These are phyloP conservation scores for Bellardia bayeri DNA, from an alignment of 2,888 invertebrate genomes.

Conservation along the genomic window DNA sequence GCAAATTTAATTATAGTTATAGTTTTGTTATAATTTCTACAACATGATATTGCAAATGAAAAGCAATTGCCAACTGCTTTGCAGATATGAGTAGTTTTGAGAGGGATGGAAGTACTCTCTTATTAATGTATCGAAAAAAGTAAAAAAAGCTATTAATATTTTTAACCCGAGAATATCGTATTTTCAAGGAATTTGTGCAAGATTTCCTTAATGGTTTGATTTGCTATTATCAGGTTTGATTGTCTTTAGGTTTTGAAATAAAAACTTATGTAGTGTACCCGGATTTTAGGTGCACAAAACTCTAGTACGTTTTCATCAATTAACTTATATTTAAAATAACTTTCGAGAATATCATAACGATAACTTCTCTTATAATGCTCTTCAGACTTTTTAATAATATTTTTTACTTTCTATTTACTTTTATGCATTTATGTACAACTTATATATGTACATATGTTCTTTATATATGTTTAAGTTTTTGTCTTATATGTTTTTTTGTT, in stretches of 20 bases:
- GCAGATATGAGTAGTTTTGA: neutral
- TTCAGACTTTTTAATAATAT: too few species aligned
- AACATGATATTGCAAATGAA: neutral
- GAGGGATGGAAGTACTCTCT: neutral
- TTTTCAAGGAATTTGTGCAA: too few species aligned
- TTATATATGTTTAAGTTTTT: neutral
- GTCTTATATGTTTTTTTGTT: neutral
- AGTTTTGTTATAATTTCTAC: neutral
- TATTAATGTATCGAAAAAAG: neutral
- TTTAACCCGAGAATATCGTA: too few species aligned
- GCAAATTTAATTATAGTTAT: too few species aligned
- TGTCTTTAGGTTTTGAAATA: too few species aligned
- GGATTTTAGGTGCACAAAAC: too few species aligned
- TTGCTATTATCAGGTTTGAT: too few species aligned
- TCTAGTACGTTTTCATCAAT: too few species aligned
- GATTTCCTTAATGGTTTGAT: too few species aligned
- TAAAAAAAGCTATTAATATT: too few species aligned
- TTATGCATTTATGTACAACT: neutral
- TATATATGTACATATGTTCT: neutral
- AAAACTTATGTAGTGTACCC: too few species aligned
- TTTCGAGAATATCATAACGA: neutral
- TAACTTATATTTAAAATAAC: neutral
- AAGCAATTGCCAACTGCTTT: neutral
- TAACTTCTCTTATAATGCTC: too few species aligned
- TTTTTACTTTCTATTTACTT: neutral